Evolutionary conservation across 2,797 vertebrate genomes (phyloP), one percentile per base, ranked within the genome.

Genomic region (Gallinago nigripennis): DNA sequence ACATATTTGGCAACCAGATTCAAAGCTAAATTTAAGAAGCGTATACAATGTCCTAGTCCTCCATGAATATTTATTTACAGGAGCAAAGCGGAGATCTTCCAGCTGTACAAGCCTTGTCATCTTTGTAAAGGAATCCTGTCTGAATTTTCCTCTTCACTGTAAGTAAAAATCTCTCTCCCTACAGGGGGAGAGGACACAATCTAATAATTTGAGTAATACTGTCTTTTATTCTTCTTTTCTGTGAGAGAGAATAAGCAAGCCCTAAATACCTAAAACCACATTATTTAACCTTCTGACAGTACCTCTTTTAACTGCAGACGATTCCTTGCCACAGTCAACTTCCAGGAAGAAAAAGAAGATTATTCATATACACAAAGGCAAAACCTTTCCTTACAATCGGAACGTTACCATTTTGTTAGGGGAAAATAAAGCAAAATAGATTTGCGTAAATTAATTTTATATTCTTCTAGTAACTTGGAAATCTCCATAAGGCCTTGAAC

Each of bases 11-110:
- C 78, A 93, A 85, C 6, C 27, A 81, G 33, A 90, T 61, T 82
- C 68, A 81, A 93, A 86, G 64, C 60, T 71, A 83, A 88, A 91
- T 90, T 94, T 86, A 90, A 89, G 72, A 85, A 92, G 48, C 54
- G 85, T 65, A 77, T 66, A 83, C 82, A 90, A 83, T 61, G 15
- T 50, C 43, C 41, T 83, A 75, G 37, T 58, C 50, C 78, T 31
- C 51, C 57, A 88, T 69, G 90, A 86, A 65, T 76, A 90, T 79
- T 92, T 85, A 83, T 80, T 92, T 85, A 82, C 39, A 91, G 43
- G 45, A 78, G 45, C 28, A 92, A 92, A 93, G 54, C n/a, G 64
- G 70, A 93, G 33, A 35, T 53, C 68, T 78, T 91, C 57, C 37
- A 85, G 33, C 19, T 61, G 15, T 78, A 37, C 25, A 46, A 48